Evolutionary conservation across 2,797 vertebrate genomes (phyloP).

Genomic region (Typhlichthys eigenmanni): DNA sequence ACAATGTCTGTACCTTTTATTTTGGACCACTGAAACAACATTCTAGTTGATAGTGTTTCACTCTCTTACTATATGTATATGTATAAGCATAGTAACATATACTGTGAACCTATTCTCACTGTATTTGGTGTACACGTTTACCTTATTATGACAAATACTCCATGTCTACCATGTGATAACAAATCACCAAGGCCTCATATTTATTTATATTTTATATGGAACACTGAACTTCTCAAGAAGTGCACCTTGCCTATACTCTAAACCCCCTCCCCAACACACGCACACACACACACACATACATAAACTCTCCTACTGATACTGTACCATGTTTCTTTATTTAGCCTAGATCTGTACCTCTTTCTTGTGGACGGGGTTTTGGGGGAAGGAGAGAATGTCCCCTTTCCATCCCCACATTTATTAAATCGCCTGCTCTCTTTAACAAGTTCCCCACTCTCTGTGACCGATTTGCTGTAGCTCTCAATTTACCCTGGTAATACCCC

Average conservation of each 20-base stretch:
- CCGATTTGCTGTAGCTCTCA: slow-evolving; percentile 35
- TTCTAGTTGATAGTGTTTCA: too few species aligned
- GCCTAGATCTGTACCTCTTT: slow-evolving; percentile 7
- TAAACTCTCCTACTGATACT: not conserved
- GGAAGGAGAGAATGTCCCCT: slow-evolving; percentile 17
- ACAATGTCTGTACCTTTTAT: slow-evolving; percentile 19
- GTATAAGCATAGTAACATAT: too few species aligned
- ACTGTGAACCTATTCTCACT: not conserved
- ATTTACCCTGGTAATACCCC: slow-evolving; percentile 47
- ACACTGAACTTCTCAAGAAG: too few species aligned
- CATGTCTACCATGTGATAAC: not conserved
- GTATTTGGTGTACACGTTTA: not conserved
- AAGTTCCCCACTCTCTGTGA: slow-evolving; percentile 38
- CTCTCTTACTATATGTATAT: too few species aligned
- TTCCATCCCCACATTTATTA: slow-evolving; percentile 35
- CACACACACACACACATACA: not conserved
- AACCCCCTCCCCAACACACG: slow-evolving; percentile 7
- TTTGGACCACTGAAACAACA: too few species aligned
- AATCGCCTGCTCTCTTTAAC: slow-evolving; percentile 43
- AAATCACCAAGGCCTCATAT: slow-evolving; percentile 1
- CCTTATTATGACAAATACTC: not conserved
- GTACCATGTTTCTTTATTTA: slow-evolving; percentile 37
- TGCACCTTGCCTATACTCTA: slow-evolving; percentile 9
- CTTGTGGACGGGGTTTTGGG: slow-evolving; percentile 1
- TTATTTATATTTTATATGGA: not conserved